Evolutionary conservation across 37 sponge, comb jelly and placozoan species (phyloP).

Genomic region (Hormiphora californensis): DNA sequence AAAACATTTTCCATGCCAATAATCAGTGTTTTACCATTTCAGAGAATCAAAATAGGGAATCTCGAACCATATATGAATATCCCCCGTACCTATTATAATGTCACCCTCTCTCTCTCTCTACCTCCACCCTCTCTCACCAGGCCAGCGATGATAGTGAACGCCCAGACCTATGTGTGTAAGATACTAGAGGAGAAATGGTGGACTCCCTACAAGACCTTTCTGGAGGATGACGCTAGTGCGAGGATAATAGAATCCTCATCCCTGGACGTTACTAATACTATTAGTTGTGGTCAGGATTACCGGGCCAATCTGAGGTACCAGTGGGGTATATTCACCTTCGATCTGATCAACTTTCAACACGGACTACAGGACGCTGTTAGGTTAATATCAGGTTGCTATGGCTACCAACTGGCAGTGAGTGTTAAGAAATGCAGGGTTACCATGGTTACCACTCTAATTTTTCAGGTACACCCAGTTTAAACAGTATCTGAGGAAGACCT

Average conservation of each 20-base stretch:
- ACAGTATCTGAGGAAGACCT: not conserved
- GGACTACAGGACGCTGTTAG: not conserved
- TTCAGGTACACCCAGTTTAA: constrained; percentile 31
- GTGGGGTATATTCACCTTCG: constrained; percentile 38
- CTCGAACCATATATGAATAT: no score
- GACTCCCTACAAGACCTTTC: not conserved
- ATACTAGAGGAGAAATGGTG: not conserved
- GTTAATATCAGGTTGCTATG: no score
- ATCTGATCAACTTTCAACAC: constrained; percentile 32
- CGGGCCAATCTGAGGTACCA: not conserved
- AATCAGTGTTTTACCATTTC: no score
- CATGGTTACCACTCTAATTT: not conserved
- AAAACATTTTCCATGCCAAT: no score
- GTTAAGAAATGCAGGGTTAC: not conserved
- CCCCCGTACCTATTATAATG: not conserved
- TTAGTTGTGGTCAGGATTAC: not conserved
- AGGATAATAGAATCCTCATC: not conserved
- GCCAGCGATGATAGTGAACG: not conserved
- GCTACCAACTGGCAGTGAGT: no score
- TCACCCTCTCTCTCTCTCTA: no score
- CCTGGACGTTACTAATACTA: not conserved
- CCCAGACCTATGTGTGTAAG: not conserved
- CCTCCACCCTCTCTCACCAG: no score
- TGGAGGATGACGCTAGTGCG: not conserved
- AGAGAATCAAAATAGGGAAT: no score